phyloP scores from a whole-genome alignment of 2,113 vertebrate species.

The Xenopus laevis region DNA sequence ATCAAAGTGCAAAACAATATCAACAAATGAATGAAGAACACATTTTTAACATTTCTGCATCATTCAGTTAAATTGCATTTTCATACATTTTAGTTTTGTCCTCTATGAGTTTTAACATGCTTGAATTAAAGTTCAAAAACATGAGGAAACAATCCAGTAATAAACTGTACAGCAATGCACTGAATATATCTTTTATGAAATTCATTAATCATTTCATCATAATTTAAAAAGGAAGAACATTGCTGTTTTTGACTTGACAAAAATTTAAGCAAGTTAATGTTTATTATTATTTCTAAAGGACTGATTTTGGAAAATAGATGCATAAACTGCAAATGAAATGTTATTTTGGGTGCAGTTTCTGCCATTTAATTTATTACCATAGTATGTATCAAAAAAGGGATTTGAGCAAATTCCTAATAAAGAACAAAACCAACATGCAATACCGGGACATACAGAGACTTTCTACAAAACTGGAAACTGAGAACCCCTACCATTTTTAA shows the following conservation, averaged over 20 bases:
- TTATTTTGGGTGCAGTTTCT: slow-evolving; percentile 1
- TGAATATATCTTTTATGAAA: too few relatives aligned
- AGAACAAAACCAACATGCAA: slow-evolving; percentile 40
- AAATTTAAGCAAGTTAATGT: too few relatives aligned
- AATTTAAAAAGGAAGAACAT: too few relatives aligned
- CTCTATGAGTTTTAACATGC: slow-evolving; percentile 34
- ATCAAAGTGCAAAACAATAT: slow-evolving; percentile 34
- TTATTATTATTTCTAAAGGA: too few relatives aligned
- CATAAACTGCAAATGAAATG: too few relatives aligned
- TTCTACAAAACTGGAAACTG: slow-evolving; percentile 37
- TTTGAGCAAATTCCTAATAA: slow-evolving; percentile 34
- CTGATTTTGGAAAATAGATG: too few relatives aligned
- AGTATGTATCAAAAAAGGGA: not conserved
- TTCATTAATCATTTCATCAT: too few relatives aligned
- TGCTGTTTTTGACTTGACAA: too few relatives aligned
- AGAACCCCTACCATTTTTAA: slow-evolving; percentile 44
- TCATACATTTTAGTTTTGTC: slow-evolving; percentile 45
- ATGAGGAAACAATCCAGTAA: too few relatives aligned
- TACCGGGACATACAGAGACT: slow-evolving; percentile 33
- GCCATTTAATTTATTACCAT: not conserved
- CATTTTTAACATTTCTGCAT: slow-evolving; percentile 10
- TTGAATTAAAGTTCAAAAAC: not conserved
- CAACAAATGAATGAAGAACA: slow-evolving; percentile 39
- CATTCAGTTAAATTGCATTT: slow-evolving; percentile 40
- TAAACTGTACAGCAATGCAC: too few relatives aligned